phyloP scores from a whole-genome alignment of 2,113 vertebrate species.

The Taxidea taxus region DNA sequence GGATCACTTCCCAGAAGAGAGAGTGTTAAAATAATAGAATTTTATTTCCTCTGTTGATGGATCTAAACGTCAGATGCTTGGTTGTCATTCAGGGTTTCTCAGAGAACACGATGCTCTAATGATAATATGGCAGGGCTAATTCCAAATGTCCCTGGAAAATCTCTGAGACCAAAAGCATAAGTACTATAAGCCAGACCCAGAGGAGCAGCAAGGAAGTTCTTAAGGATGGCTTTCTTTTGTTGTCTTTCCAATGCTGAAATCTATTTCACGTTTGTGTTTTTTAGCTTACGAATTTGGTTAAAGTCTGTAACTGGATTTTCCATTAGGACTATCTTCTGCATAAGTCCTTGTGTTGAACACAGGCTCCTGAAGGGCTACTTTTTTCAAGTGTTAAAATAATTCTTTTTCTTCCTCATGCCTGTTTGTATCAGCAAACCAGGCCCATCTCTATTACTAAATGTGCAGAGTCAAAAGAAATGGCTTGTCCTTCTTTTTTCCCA shows the following conservation, averaged over 20 bases:
- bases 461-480: not conserved
- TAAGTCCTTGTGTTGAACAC: not conserved
- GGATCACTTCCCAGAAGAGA: not conserved
- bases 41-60: not conserved
- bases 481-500: not conserved
- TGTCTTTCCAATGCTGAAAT: not conserved
- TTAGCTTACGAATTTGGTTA: not conserved
- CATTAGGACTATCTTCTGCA: fast-evolving
- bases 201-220: not conserved
- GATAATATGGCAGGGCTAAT: not conserved
- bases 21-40: not conserved
- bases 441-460: not conserved
- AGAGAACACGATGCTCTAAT: not conserved
- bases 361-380: not conserved
- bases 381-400: not conserved
- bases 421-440: not conserved
- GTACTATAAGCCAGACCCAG: not conserved
- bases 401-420: not conserved
- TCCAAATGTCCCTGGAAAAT: not conserved
- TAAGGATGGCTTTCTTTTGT: not conserved
- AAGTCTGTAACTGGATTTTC: not conserved
- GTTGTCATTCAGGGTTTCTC: not conserved
- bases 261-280: not conserved
- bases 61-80: not conserved
- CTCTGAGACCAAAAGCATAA: not conserved